Conservation (phyloP, 2,888 invertebrate species). For the Unio delphinus region DNA sequence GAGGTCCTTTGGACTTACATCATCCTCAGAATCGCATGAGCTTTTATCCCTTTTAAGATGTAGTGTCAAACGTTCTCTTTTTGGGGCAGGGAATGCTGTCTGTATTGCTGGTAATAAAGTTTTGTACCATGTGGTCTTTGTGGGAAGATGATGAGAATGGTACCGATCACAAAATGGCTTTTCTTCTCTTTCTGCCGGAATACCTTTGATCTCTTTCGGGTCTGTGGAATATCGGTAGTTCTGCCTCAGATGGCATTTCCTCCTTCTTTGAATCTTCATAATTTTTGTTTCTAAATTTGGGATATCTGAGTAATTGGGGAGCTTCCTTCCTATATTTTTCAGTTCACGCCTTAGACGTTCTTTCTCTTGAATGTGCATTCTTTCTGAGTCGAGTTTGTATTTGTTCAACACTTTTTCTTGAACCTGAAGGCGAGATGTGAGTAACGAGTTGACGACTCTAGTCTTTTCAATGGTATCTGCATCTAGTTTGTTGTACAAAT, state of each 20-base stretch:
- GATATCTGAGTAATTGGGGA: constrained; percentile 48
- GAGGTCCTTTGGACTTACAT: too few relatives aligned
- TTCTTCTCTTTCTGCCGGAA: constrained; percentile 43
- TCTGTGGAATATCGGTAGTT: constrained; percentile 40
- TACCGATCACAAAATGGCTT: constrained; percentile 56
- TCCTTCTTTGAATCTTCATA: constrained; percentile 17
- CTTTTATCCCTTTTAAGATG: too few relatives aligned
- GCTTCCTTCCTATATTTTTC: constrained; percentile 34
- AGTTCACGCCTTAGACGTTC: constrained; percentile 41
- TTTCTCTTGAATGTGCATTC: constrained; percentile 33
- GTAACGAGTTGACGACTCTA: constrained; percentile 48
- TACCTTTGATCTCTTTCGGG: constrained; percentile 34
- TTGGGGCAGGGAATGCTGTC: constrained; percentile 5
- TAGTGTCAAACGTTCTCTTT: too few relatives aligned
- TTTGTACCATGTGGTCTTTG: constrained; percentile 46
- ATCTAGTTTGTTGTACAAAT: constrained; percentile 57
- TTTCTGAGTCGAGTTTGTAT: constrained; percentile 41
- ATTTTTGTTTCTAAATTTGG: constrained; percentile 37
- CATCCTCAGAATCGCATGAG: too few relatives aligned
- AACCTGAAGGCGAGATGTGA: constrained; percentile 37
- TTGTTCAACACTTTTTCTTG: constrained; percentile 51
- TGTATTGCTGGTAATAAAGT: constrained; percentile 21
- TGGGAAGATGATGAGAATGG: constrained; percentile 55
- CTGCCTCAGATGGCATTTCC: constrained; percentile 17
- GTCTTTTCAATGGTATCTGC: constrained; percentile 55